These are phyloP conservation scores for Podotricha telesiphe DNA, from an alignment of 2,888 invertebrate species.

Conservation along the genomic window DNA sequence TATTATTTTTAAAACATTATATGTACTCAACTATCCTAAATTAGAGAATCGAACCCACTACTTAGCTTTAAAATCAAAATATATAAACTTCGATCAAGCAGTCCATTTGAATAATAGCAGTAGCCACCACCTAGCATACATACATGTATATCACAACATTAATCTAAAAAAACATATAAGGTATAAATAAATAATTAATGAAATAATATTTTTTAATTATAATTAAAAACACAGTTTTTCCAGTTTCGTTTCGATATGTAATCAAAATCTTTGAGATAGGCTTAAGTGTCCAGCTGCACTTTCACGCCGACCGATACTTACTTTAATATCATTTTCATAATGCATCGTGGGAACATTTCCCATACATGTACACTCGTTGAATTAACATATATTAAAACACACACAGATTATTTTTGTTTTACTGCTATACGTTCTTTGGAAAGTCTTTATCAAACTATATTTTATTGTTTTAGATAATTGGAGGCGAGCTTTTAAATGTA, in stretches of 20 bases:
- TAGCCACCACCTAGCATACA: background rate
- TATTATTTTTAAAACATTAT: too few species aligned
- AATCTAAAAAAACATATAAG: conserved; percentile 2
- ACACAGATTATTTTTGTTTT: conserved; percentile 50
- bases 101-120: background rate
- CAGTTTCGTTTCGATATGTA: conserved; percentile 10
- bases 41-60: background rate
- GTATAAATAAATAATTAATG: conserved; percentile 10
- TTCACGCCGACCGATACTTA: conserved; percentile 51
- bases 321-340: conserved; percentile 62
- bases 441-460: conserved; percentile 37
- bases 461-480: conserved; percentile 41
- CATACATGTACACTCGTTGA: conserved; percentile 41
- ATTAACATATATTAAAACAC: conserved; percentile 58
- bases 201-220: conserved; percentile 15
- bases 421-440: conserved; percentile 42
- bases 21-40: too few species aligned
- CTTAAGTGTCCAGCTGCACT: conserved; percentile 43
- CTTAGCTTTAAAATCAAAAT: background rate
- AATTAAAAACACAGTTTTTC: conserved; percentile 4
- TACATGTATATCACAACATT: background rate
- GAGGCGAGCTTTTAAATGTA: conserved; percentile 12
- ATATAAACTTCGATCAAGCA: too few species aligned
- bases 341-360: conserved; percentile 57
- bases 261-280: conserved; percentile 28